Evolutionary conservation across 2,888 invertebrate species (phyloP), one percentile per base, ranked within the genome.

Genomic region (Rhamphomyia laevipes): DNA sequence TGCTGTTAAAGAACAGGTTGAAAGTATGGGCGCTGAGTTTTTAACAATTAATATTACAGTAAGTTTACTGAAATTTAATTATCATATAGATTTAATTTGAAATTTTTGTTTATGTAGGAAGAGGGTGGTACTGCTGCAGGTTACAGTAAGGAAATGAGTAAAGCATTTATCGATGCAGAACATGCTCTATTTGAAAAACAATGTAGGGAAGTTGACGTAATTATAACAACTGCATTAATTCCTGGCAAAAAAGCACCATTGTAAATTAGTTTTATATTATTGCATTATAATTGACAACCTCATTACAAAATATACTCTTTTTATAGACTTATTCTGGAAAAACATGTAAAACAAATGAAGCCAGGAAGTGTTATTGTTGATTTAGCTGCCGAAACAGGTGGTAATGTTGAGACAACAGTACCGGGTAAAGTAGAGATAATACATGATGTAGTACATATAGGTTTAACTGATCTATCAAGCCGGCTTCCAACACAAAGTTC

Each of bases 321-420:
- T 48, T 23, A n/a, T 18, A 57, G 57, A 13, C 37, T 59, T 1
- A 57, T 59, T 42, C 35, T 57, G 1, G 55, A 57, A 42, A 56
- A 59, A 13, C 58, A 59, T 43, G 50, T 59, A 15, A 57, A 56
- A 50, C 58, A 76, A 45, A 90, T 90, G 89, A 85, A 86, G 58
- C 87, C 89, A 0, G 91, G 92, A 27, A 89, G 88, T 56, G 90
- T 92, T 23, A 78, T 92, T 38, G 91, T 92, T 2, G 92, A 93
- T 69, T 70, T 92, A 59, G 92, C 92, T 1, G 84, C 91, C 0
- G 91, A 92, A 71, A 81, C 86, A 61, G 92, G 92, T 7, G 92
- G 90, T 43, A 91, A 91, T 69, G 73, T 89, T 43, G 82, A 84
- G 67, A 90, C 90, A 2, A 90, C 84, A 0, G 77, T 74, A 58